Evolutionary conservation across 2,797 vertebrate genomes (phyloP), one percentile per base, ranked within the genome.

Genomic region (Syncerus caffer): DNA sequence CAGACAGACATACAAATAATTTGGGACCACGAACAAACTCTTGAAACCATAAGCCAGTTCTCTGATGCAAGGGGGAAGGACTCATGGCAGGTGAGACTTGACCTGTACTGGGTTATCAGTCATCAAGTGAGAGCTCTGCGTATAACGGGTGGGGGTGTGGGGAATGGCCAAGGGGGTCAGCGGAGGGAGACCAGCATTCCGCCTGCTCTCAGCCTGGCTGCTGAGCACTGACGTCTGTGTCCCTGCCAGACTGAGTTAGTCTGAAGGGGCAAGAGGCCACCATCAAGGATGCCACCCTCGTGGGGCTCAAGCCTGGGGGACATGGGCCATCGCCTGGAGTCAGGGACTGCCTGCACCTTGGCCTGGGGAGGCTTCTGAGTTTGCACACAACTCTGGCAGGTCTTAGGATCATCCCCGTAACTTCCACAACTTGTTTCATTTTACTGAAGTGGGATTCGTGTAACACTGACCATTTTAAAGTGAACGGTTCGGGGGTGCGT

Each of bases 81-180:
- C 53, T 45, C 25, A 12, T 7, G 57, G 34, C 34, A 29, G 15
- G 29, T 19, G 34, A 58, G 38, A 4, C 55, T 6, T 12, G 23
- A 13, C 15, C 55, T 45, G 34, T 3, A 7, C 55, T 10, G 25
- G 34, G 16, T 13, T 29, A 6, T 84, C 25, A 29, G 53, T 1
- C 82, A 7, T 19, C 55, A 12, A 4, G 25, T 12, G 25, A 29
- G 55, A 42, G 42, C 23, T 6, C 38, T 31, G 53, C 15, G 0
- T 27, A 4, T 51, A 15, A 6, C 0, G 0, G 23, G 9, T 0
- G n/a, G 21, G 51, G 80, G 2, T 4, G 67, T 38, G n/a, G 53
- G 53, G 55, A 31, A 10, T 1, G 15, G 25, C 25, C 53, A 10
- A 10, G 15, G 82, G 34, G 10, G 0, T 17, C 82, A 27, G 25